These are phyloP conservation scores for Coregonus ussuriensis DNA, from an alignment of 2,797 vertebrate species.

Conservation along the genomic window DNA sequence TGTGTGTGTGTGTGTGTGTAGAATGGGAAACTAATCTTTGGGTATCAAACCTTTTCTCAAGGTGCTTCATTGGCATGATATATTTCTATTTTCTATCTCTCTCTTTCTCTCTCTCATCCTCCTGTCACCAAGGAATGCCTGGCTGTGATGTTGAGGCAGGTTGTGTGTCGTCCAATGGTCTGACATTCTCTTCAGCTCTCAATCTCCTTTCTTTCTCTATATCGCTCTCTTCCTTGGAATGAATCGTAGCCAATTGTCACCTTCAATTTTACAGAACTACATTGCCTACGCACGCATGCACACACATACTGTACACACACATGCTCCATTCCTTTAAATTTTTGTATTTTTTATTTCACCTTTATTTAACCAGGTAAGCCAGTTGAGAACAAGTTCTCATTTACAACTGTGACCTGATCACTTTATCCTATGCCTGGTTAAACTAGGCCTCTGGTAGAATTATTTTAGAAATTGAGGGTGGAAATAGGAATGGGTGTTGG, in stretches of 20 bases:
- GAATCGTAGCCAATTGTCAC: conserved; percentile 61
- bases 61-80: no score
- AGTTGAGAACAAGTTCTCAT: no score
- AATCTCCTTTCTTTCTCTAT: conserved; percentile 39
- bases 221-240: conserved; percentile 43
- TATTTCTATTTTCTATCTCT: no score
- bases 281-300: neutral
- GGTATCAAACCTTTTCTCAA: neutral
- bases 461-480: neutral
- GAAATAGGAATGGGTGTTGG: conserved; percentile 55
- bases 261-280: conserved; percentile 2
- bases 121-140: conserved; percentile 19
- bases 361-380: no score
- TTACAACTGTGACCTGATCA: no score
- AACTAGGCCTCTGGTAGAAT: neutral
- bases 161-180: conserved; percentile 7
- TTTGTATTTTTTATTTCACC: no score
- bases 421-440: neutral
- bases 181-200: neutral
- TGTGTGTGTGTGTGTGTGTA: neutral
- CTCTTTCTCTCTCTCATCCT: neutral
- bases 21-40: neutral
- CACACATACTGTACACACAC: conserved; percentile 2
- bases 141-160: neutral
- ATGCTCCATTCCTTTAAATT: no score